Base-by-base conservation (phyloP, 2,797 vertebrate genomes). In the Onychomys torridus region DNA sequence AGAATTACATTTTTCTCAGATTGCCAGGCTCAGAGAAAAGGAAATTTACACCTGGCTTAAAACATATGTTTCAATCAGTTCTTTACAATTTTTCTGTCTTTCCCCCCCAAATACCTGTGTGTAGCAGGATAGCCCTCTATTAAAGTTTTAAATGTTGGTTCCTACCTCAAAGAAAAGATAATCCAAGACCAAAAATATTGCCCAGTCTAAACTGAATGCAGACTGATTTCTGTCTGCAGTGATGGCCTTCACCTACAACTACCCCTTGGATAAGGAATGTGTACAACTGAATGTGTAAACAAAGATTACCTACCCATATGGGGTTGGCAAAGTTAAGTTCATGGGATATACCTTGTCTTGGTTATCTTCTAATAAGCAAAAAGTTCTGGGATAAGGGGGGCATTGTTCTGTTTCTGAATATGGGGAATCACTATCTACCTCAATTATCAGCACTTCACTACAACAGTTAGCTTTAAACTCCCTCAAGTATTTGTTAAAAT, bases 371-470 rank as follows among this genome's bases (percentile, higher is more conserved):
- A 55, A 59, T 2, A 69, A 8, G 65, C 34, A 90, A 3, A 86
- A 97, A 78, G 85, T 19, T 86, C 63, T 71, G 52, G 16, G n/a
- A 55, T 76, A 7, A 23, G 77, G 86, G 85, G 6, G 88, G 57
- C 32, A 40, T 81, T 86, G 61, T 59, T 57, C n/a, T 90, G 78
- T 94, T 92, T 92, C 52, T 90, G 27, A 96, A 82, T 40, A 40
- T 77, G 63, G 84, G 32, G 21, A 89, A 78, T 86, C 63, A 40
- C 63, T 67, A 63, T 65, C 88, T 82, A 52, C 34, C 85, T 94
- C 61, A 93, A 46, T 57, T 71, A 89, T n/a, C 67, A 91, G 46
- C 73, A 65, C 52, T 78, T 79, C 57, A 76, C 37, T 94, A 82
- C 4, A 76, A 75, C 25, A 69, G 77, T 43, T n/a, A 59, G 5